Conservation (phyloP, 2,888 invertebrate genomes). For the Erebia epiphron region DNA sequence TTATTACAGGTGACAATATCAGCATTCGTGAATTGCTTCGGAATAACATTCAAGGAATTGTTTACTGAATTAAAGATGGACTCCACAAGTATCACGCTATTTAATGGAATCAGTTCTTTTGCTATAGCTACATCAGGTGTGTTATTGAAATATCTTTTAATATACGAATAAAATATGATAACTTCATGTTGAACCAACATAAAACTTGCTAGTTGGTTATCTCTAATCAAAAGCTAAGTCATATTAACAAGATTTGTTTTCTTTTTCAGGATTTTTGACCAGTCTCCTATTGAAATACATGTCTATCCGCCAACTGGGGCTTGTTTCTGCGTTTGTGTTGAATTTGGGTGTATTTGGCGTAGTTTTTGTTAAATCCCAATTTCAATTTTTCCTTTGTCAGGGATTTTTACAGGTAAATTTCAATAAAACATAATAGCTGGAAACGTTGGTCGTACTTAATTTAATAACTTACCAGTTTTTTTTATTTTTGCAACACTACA, state of each 20-base stretch:
- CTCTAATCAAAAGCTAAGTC: no score
- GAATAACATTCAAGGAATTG: conserved; percentile 64
- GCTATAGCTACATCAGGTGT: conserved; percentile 55
- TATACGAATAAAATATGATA: no score
- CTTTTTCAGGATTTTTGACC: conserved; percentile 58
- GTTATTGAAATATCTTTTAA: no score
- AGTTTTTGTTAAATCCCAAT: conserved; percentile 51
- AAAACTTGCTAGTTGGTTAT: no score
- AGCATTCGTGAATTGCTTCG: conserved; percentile 49
- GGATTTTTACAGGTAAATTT: conserved; percentile 58
- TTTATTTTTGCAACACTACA: no score
- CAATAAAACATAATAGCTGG: neutral
- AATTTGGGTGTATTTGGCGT: conserved; percentile 51
- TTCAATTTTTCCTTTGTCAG: conserved; percentile 54
- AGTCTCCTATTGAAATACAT: conserved; percentile 53
- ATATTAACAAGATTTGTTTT: no score
- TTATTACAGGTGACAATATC: conserved; percentile 11
- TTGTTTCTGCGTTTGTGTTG: conserved; percentile 47
- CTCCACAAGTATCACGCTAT: conserved; percentile 52
- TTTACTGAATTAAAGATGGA: conserved; percentile 54
- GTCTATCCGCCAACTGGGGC: conserved; percentile 50
- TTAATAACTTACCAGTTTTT: no score
- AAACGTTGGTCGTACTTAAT: no score
- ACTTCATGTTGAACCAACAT: no score
- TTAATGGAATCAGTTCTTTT: conserved; percentile 51